Evolutionary conservation across 92 coral and sea anemone species (phyloP), one percentile per base, ranked within the genome.

Genomic region (Pocillopora meandrina): DNA sequence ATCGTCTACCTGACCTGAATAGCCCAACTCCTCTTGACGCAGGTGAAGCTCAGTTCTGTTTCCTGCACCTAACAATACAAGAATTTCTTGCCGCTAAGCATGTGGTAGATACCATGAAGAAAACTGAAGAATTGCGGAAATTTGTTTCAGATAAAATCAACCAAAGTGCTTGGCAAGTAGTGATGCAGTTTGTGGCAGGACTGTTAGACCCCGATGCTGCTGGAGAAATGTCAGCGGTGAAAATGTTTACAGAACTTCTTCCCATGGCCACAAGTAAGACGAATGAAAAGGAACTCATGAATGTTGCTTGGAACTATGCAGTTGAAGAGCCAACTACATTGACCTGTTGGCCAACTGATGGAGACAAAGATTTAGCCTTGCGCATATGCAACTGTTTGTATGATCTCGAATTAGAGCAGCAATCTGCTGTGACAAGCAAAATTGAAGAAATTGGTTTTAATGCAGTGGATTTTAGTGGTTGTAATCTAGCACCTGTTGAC

Each of bases 121-220:
- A 56, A 1, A 26, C 31, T 26, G 19, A 9, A 49, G 18, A n/a
- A n/a, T 52, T 73, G 34, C 19, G 72, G 57, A 62, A 20, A 31
- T 67, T 89, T 59, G 81, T 52, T 34, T 34, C 36, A 2, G 74
- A 83, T 62, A 6, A 77, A 49, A 61, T 84, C 17, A 33, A 42
- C 0, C 18, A 84, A 9, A 75, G 85, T 16, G 81, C 80, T 31
- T 89, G 92, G 92, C 74, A 89, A 19, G 73, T 89, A 20, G 92
- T 84, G 63, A 21, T 89, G 21, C 89, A 89, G 85, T 89, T 89
- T 79, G 85, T 84, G 1, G 92, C 89, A n/a, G 92, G 92, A 26
- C 74, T 89, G 12, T 65, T 84, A n/a, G 75, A 63, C 13, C 31
- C 1, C 31, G 31, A 26, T 26, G 31, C 31, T 26, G 31, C 31